These are phyloP conservation scores for Labeo calbasu DNA, from an alignment of 2,797 vertebrate species.

Conservation along the genomic window DNA sequence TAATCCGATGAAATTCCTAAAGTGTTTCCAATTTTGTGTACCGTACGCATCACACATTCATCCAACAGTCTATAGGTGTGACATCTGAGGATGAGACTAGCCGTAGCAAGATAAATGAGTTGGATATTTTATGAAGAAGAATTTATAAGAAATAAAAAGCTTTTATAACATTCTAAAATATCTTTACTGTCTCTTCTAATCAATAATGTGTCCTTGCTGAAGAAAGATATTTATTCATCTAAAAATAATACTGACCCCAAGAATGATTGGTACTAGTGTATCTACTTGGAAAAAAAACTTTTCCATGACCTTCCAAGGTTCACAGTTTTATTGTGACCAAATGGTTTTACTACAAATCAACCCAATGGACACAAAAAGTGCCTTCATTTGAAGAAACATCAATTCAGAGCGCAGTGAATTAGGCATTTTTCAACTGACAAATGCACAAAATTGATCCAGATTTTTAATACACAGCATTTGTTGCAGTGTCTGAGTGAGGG, in stretches of 20 bases:
- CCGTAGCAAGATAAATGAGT: background rate
- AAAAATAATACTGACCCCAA: background rate
- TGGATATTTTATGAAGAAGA: background rate
- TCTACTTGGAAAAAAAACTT: background rate
- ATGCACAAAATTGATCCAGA: background rate
- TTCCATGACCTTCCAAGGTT: background rate
- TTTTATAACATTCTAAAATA: background rate
- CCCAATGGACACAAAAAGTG: background rate
- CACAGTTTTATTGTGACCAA: background rate
- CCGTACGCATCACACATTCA: no score
- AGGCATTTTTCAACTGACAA: constrained; percentile 1
- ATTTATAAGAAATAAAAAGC: background rate
- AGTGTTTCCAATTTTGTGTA: no score
- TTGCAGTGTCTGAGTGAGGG: background rate
- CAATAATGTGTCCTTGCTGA: background rate
- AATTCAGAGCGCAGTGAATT: constrained; percentile 22
- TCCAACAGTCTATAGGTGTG: no score
- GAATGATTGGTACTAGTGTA: background rate
- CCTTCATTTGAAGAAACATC: constrained; percentile 10
- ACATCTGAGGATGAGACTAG: background rate
- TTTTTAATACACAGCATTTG: background rate
- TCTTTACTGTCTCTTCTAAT: background rate
- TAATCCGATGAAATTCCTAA: no score
- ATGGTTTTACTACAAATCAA: background rate
- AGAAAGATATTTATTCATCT: background rate